Conservation (phyloP, 2,888 invertebrate species). For the Perdita meconis region DNA sequence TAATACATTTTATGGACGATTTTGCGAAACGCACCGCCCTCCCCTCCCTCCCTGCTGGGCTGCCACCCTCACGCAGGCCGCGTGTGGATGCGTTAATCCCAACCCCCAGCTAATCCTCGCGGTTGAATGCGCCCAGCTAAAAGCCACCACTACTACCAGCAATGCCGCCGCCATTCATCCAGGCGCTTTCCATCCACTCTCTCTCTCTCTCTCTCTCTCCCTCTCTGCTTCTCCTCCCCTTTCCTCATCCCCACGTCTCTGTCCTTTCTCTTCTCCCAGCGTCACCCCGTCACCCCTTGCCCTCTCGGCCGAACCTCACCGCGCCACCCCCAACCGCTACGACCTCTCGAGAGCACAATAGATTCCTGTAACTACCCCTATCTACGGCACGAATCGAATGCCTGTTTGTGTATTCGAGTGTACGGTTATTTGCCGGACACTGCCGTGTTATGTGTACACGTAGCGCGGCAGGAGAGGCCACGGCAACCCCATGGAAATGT, state of each 20-base stretch:
- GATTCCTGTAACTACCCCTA: conserved; percentile 80
- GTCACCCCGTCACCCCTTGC: conserved; percentile 18
- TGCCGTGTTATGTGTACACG: conserved; percentile 42
- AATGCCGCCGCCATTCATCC: conserved; percentile 70
- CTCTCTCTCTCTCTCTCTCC: neutral
- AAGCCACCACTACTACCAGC: conserved; percentile 70
- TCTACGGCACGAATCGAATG: conserved; percentile 77
- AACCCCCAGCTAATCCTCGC: conserved; percentile 71
- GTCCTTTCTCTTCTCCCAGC: neutral
- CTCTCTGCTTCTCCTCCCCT: neutral
- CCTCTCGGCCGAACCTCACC: conserved; percentile 42
- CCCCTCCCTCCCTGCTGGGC: neutral
- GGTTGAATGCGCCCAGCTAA: conserved; percentile 76
- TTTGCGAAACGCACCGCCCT: conserved; percentile 67
- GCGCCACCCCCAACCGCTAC: conserved; percentile 46
- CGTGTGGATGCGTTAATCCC: conserved; percentile 72
- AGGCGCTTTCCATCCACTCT: conserved; percentile 65
- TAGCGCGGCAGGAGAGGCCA: neutral
- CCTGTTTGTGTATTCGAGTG: conserved; percentile 80
- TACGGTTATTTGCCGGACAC: conserved; percentile 79
- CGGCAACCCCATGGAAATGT: conserved; percentile 20
- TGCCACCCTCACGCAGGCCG: conserved; percentile 44
- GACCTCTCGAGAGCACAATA: conserved; percentile 77
- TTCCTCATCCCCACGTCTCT: neutral
- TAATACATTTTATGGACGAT: conserved; percentile 75